Conservation (phyloP, 1,140 invertebrate genomes). For the Coenobita brevimanus region DNA sequence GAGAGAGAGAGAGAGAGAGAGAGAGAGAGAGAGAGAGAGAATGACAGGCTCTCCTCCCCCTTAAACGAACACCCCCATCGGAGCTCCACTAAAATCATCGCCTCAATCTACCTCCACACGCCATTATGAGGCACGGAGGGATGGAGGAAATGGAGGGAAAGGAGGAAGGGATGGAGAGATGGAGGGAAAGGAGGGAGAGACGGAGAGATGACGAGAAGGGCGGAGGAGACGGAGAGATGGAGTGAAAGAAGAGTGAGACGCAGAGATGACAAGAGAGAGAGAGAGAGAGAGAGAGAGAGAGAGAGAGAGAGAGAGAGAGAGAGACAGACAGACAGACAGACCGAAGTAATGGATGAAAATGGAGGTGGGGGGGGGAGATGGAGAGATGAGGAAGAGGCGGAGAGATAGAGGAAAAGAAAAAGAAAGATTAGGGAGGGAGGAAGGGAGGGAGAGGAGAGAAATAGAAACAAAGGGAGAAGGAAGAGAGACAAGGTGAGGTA, state of each 20-base stretch:
- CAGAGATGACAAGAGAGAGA: background rate
- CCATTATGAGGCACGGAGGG: background rate
- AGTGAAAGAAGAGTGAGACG: background rate
- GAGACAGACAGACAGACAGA: background rate
- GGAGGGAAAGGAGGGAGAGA: background rate
- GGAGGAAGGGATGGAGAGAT: background rate
- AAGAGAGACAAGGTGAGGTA: background rate
- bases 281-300: background rate
- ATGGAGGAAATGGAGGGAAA: background rate
- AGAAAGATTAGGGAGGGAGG: background rate
- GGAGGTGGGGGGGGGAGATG: background rate
- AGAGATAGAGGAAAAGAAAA: background rate
- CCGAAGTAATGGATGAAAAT: background rate
- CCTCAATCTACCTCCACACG: too few relatives aligned
- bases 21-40: slow-evolving; percentile 7
- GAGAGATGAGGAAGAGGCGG: background rate
- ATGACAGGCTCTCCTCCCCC: too few relatives aligned
- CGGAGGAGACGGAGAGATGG: background rate
- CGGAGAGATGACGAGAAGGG: background rate
- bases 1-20: slow-evolving; percentile 12
- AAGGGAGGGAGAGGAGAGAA: background rate
- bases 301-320: background rate
- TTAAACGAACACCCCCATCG: too few relatives aligned
- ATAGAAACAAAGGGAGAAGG: background rate
- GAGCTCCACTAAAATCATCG: too few relatives aligned